phyloP scores from a whole-genome alignment of 2,888 invertebrate species.

The Odontothrips loti region DNA sequence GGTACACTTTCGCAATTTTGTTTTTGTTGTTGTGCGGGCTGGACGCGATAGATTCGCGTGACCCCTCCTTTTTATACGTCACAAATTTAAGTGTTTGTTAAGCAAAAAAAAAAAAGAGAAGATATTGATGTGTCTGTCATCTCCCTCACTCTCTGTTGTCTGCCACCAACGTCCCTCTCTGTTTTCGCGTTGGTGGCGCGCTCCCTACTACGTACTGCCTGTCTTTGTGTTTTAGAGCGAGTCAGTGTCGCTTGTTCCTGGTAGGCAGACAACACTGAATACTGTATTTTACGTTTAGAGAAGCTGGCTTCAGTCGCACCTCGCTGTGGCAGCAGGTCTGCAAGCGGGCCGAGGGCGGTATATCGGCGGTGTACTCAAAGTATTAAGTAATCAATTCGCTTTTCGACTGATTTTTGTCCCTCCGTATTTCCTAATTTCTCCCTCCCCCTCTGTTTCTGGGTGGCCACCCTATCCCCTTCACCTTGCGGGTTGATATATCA shows the following conservation, averaged over 20 bases:
- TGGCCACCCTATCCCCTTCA: neutral
- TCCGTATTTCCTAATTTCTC: no score
- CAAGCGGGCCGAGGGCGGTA: neutral
- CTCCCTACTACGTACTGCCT: constrained; percentile 15
- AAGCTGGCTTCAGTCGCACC: constrained; percentile 15
- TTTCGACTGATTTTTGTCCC: neutral
- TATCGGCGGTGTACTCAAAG: neutral
- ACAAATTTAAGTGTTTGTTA: constrained; percentile 25
- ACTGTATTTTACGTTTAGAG: constrained; percentile 8
- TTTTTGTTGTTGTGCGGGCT: no score
- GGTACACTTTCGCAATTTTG: no score
- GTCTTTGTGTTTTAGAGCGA: neutral
- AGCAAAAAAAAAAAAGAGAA: neutral
- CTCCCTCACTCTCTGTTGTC: neutral
- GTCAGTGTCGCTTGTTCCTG: neutral
- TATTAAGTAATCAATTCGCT: neutral
- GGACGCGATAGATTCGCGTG: neutral
- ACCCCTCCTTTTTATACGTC: constrained; percentile 21
- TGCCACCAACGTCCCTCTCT: neutral
- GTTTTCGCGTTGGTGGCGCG: neutral
- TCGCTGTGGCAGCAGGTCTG: constrained; percentile 7
- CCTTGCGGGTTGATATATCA: no score
- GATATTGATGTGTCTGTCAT: neutral
- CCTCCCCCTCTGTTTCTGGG: neutral
- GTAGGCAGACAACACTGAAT: neutral